These are phyloP conservation scores for Sakesphorus luctuosus DNA, from an alignment of 2,113 vertebrate genomes.

Conservation along the genomic window DNA sequence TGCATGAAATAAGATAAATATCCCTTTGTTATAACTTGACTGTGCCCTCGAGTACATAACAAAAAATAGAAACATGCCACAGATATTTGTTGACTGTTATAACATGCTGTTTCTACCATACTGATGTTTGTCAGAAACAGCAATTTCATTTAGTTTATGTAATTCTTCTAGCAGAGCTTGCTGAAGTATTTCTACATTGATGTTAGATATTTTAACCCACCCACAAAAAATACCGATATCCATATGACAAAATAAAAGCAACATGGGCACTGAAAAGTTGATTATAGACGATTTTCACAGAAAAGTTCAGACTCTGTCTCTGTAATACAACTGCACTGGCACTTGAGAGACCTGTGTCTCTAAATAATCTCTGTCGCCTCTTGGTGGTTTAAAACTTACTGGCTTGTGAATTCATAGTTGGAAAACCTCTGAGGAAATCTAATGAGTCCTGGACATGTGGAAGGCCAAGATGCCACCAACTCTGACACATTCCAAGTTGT, in stretches of 20 bases:
- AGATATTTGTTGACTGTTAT: neutral
- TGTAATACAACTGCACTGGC: neutral
- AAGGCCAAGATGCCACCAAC: neutral
- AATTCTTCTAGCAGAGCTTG: slow-evolving; percentile 5
- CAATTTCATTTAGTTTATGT: neutral
- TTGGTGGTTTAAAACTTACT: neutral
- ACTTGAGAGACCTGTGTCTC: neutral
- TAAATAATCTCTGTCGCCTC: neutral
- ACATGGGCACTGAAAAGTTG: neutral
- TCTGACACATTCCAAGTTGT: neutral
- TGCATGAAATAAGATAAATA: neutral
- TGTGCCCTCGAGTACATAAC: neutral
- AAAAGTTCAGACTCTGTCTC: neutral
- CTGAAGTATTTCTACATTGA: neutral
- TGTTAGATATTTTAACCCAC: neutral
- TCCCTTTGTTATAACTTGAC: neutral
- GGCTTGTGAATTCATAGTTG: neutral
- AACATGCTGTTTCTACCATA: neutral
- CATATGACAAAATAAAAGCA: neutral
- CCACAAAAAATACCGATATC: neutral
- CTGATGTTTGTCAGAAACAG: neutral
- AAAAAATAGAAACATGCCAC: neutral
- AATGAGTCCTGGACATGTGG: neutral
- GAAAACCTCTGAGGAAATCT: neutral
- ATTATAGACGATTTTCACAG: neutral